phyloP scores from a whole-genome alignment of 2,797 vertebrate genomes.

The Momotus momota region DNA sequence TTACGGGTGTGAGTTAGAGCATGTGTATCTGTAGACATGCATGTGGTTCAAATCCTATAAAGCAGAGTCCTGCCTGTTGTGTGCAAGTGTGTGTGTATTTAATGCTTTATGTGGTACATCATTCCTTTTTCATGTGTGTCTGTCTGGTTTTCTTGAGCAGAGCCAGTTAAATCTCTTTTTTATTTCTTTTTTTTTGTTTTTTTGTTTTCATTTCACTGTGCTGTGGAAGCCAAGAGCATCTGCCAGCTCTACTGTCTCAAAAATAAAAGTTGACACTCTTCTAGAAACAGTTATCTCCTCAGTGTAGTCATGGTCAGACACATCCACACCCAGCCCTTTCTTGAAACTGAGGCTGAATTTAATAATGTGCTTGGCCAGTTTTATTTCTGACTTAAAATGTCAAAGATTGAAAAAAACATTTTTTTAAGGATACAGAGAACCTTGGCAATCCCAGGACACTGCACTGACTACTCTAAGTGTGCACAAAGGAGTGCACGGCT shows the following conservation, averaged over 20 bases:
- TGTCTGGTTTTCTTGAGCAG: slow-evolving; percentile 62
- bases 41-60: slow-evolving; percentile 50
- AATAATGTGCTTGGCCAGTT: slow-evolving; percentile 13
- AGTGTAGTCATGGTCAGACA: slow-evolving; percentile 39
- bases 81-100: not conserved
- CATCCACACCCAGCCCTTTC: slow-evolving; percentile 42
- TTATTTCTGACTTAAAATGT: slow-evolving; percentile 48
- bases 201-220: slow-evolving; percentile 9
- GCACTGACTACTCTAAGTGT: not conserved
- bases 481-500: not conserved
- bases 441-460: not conserved
- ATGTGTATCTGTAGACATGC: not conserved
- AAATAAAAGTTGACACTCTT: slow-evolving; percentile 61
- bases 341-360: not conserved
- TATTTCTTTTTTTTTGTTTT: not conserved
- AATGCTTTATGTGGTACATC: slow-evolving; percentile 47
- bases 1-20: not conserved
- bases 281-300: slow-evolving; percentile 57
- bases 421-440: slow-evolving; percentile 18
- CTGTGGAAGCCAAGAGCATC: not conserved
- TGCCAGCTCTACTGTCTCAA: slow-evolving; percentile 53
- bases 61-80: slow-evolving; percentile 15
- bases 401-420: slow-evolving; percentile 12
- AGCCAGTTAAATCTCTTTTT: not conserved
- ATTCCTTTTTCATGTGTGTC: slow-evolving; percentile 39